Percentiles rank a stretch among this genome's conserved stretches.
Conservation (phyloP, 2,113 vertebrate species). For the Tachycineta bicolor region DNA sequence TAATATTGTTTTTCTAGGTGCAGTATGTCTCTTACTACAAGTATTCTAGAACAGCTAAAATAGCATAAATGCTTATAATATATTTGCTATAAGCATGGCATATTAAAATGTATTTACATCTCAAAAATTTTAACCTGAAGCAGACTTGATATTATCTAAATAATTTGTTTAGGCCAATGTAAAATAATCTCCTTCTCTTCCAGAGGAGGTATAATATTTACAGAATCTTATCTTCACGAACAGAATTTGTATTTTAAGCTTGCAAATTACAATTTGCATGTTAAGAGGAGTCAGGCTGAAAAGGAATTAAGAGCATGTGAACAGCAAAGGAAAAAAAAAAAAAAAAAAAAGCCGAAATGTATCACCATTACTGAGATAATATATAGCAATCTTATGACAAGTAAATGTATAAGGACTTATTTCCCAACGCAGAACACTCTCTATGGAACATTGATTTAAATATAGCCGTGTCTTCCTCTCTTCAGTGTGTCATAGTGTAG, state of each 20-base stretch:
- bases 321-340: constrained; percentile 22
- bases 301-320: background rate
- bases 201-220: background rate
- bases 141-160: constrained; percentile 33
- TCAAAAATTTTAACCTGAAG: constrained; percentile 22
- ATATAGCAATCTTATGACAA: constrained; percentile 24
- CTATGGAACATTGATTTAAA: constrained; percentile 61
- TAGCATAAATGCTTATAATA: background rate
- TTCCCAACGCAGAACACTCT: background rate
- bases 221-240: constrained; percentile 34
- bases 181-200: constrained; percentile 16
- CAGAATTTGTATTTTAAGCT: constrained; percentile 41
- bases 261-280: constrained; percentile 44
- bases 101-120: background rate
- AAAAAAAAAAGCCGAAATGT: background rate
- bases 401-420: constrained; percentile 39
- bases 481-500: constrained; percentile 42
- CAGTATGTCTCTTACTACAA: background rate
- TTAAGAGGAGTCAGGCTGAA: background rate
- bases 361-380: constrained; percentile 21
- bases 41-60: background rate
- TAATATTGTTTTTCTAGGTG: background rate
- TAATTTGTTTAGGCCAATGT: background rate
- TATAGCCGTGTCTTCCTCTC: background rate
- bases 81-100: background rate